A percentile compares a stretch with the other conserved stretches of the same genome.
phyloP scores from a whole-genome alignment of 2,113 vertebrate species.

The Hirundichthys speculiger region DNA sequence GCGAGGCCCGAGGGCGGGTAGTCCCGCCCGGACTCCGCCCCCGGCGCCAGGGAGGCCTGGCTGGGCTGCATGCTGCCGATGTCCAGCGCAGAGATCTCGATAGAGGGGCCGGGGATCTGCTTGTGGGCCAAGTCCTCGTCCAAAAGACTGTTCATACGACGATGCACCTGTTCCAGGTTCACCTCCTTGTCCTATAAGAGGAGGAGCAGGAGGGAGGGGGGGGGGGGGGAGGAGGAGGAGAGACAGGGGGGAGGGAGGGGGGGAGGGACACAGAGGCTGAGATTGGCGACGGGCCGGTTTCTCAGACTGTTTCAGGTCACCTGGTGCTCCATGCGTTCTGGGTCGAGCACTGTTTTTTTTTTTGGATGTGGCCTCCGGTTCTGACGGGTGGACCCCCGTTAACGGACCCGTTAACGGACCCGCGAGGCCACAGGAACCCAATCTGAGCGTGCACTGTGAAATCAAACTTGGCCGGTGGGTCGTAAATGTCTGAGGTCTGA shows the following conservation, averaged over 20 bases:
- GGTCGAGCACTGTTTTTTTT: constrained; percentile 18
- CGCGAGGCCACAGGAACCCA: too few relatives aligned
- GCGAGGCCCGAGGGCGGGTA: constrained; percentile 93
- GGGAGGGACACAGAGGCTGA: constrained; percentile 78
- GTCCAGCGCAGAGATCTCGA: constrained; percentile 97
- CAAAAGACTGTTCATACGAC: constrained; percentile 97
- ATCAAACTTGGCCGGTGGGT: constrained; percentile 80
- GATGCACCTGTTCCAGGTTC: constrained; percentile 97
- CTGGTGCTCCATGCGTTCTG: constrained; percentile 61
- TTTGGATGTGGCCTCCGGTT: neutral
- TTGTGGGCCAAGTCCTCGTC: constrained; percentile 98
- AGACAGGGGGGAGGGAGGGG: constrained; percentile 21
- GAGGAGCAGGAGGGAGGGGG: constrained; percentile 23
- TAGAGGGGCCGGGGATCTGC: constrained; percentile 94
- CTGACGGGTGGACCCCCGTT: constrained; percentile 15
- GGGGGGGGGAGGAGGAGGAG: constrained; percentile 31
- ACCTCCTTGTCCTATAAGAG: constrained; percentile 94
- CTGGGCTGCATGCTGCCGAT: constrained; percentile 90
- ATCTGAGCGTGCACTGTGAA: constrained; percentile 72
- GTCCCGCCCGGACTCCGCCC: constrained; percentile 88
- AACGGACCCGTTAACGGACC: too few relatives aligned
- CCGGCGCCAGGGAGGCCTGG: constrained; percentile 74
- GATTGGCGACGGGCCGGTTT: constrained; percentile 70
- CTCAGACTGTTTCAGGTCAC: constrained; percentile 53
- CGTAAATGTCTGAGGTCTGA: constrained; percentile 40